A percentile compares a stretch with the other conserved stretches of the same genome.
phyloP scores from a whole-genome alignment of 2,113 vertebrate genomes.

The Cynopterus brachyotis region DNA sequence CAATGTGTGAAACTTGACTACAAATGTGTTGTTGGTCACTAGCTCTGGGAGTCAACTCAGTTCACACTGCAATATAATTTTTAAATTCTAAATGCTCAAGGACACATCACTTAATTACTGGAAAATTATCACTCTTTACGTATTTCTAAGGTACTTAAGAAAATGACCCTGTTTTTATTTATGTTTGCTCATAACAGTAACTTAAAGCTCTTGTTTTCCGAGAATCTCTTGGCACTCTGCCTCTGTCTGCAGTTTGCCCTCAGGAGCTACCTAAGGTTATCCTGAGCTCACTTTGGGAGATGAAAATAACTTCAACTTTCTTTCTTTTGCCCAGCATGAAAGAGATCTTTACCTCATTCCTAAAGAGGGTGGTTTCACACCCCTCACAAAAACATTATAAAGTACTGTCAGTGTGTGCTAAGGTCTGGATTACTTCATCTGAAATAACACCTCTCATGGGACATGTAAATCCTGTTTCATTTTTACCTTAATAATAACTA shows the following conservation, averaged over 20 bases:
- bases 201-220: background rate
- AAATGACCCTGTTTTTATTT: background rate
- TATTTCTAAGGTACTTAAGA: background rate
- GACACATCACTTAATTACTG: background rate
- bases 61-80: background rate
- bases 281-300: background rate
- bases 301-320: background rate
- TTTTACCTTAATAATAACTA: no score
- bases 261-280: background rate
- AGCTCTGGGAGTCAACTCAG: background rate
- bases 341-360: background rate
- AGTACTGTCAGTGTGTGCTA: background rate
- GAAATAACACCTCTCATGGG: background rate
- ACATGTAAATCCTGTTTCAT: background rate
- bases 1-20: background rate
- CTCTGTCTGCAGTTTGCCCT: background rate
- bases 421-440: background rate
- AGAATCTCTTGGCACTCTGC: background rate
- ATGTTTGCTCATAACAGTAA: background rate
- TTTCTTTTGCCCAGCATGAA: background rate
- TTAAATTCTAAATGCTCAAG: background rate
- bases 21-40: background rate
- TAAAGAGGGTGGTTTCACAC: background rate
- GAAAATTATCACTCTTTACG: background rate
- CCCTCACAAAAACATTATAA: background rate